These are phyloP conservation scores for Condylostylus longicornis DNA, from an alignment of 1,140 invertebrate species.

Conservation along the genomic window DNA sequence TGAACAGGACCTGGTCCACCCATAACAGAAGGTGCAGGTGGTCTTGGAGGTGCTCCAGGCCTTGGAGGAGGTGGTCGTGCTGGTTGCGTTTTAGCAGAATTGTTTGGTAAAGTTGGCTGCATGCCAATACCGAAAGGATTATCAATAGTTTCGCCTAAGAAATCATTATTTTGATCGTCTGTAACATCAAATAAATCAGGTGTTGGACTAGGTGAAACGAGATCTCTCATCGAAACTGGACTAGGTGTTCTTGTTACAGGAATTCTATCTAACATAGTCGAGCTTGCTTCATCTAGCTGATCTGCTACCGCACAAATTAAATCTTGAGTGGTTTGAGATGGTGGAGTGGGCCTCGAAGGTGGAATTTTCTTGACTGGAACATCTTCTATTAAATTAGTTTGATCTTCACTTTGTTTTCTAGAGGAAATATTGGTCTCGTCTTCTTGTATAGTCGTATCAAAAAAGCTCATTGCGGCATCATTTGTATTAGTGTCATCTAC, in stretches of 20 bases:
- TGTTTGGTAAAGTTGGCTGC: conserved; percentile 16
- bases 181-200: conserved; percentile 39
- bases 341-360: conserved; percentile 39
- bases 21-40: conserved; percentile 13
- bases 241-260: conserved; percentile 67
- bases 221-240: conserved; percentile 59
- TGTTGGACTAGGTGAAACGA: conserved; percentile 69
- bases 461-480: conserved; percentile 24
- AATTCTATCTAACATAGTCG: conserved; percentile 63
- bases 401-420: conserved; percentile 20
- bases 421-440: conserved; percentile 25
- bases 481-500: conserved; percentile 3
- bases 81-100: conserved; percentile 26
- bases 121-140: conserved; percentile 25
- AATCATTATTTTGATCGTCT: conserved; percentile 18
- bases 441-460: conserved; percentile 22
- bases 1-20: conserved; percentile 15
- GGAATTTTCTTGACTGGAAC: conserved; percentile 25
- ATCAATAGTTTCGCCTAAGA: conserved; percentile 16
- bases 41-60: conserved; percentile 28
- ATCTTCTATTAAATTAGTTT: too few relatives aligned
- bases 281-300: conserved; percentile 74
- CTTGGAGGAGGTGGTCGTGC: conserved; percentile 33
- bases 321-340: conserved; percentile 60
- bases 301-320: conserved; percentile 71